Base-by-base conservation (phyloP, 2,888 invertebrate genomes). In the Pseudanteris insignis region DNA sequence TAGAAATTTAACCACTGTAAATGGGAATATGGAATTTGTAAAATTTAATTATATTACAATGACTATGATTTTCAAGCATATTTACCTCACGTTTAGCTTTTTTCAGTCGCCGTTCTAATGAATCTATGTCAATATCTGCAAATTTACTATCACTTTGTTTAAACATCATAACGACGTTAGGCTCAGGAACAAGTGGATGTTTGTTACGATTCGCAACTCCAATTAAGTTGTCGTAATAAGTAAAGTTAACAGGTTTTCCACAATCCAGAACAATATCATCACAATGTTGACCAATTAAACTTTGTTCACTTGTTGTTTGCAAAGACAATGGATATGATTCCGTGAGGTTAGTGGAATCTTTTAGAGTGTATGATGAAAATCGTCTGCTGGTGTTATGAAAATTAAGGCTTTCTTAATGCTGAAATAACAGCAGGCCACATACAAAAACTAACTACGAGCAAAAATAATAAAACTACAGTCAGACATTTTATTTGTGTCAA, bases 171-270 rank as follows among this genome's bases (percentile, higher is more conserved):
- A 89, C 88, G 33, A 90, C 89, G 83, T 86, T 75, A 0, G 93
- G 92, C 81, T 94, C 94, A 54, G 92, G 92, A 68, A 92, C 89
- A 73, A 89, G 86, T 0, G 91, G 91, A 81, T 93, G 92, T 73
- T 88, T 86, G 70, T 90, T 87, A 62, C 93, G 84, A 72, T 91
- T 87, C n/a, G 90, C 88, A 24, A 94, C 89, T 10, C 94, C 94
- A 41, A 91, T 88, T 58, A 94, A 82, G 79, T 92, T 92, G 79
- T 94, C 94, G 81, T 92, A 94, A 77, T 91, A 91, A 2, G 94
- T 94, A 76, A 89, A 90, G 81, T 94, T 93, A 1, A 91, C 92
- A 46, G 91, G 87, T 81, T 90, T 90, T 2, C 92, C 92, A 80
- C 92, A 92, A 74, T 91, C 91, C 70, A 91, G 82, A 64, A 86